These are phyloP conservation scores for Megathymus violae DNA, from an alignment of 1,140 invertebrate genomes.

Conservation along the genomic window DNA sequence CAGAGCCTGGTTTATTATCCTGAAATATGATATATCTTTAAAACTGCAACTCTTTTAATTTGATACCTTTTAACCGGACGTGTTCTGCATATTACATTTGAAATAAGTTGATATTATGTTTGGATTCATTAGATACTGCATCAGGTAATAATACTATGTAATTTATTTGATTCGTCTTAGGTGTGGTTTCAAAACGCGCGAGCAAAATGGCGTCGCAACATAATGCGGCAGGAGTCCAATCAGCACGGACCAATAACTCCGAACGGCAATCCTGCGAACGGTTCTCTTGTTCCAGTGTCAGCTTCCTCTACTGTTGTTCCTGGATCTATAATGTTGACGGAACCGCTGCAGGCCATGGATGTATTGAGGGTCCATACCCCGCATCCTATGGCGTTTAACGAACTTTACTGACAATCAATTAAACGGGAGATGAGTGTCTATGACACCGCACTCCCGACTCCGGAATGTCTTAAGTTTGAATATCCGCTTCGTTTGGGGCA, in stretches of 20 bases:
- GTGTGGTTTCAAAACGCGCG: constrained; percentile 99
- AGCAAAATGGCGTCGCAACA: constrained; percentile 96
- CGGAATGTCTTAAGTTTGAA: constrained; percentile 12
- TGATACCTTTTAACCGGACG: too few species aligned
- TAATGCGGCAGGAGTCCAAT: constrained; percentile 89
- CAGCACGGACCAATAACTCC: constrained; percentile 46
- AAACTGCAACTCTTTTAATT: too few species aligned
- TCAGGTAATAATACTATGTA: too few species aligned
- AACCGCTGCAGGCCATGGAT: constrained; percentile 61
- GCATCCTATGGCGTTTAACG: constrained; percentile 65
- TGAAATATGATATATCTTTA: too few species aligned
- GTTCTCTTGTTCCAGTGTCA: constrained; percentile 41
- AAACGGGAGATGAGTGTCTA: constrained; percentile 1
- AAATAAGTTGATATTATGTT: too few species aligned
- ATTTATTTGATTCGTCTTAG: constrained; percentile 83
- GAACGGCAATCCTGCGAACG: constrained; percentile 53
- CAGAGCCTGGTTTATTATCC: too few species aligned
- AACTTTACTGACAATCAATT: constrained; percentile 63
- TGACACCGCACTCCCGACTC: constrained; percentile 11
- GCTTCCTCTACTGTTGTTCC: constrained; percentile 45
- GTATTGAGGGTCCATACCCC: constrained; percentile 69
- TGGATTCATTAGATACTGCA: too few species aligned
- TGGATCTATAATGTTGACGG: constrained; percentile 50
- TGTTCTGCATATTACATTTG: too few species aligned
- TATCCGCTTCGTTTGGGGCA: constrained; percentile 9